A percentile compares a stretch with the other conserved stretches of the same genome.
Conservation (phyloP, 2,888 invertebrate genomes). For the Nemotelus nigrinus region DNA sequence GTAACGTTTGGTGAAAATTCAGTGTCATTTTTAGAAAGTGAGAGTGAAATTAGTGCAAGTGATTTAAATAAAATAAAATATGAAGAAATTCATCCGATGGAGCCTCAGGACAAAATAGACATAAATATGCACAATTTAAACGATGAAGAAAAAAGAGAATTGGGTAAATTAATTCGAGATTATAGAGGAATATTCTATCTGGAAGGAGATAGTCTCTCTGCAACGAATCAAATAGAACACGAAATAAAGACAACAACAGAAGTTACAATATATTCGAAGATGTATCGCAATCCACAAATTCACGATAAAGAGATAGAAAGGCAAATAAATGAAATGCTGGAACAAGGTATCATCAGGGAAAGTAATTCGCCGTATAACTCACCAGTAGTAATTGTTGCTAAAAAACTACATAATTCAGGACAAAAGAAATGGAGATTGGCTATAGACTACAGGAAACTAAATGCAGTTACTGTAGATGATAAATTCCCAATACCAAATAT, state of each 20-base stretch:
- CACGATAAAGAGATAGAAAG: slow-evolving; percentile 23
- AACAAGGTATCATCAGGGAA: slow-evolving; percentile 20
- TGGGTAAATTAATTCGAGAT: too few relatives aligned
- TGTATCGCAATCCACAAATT: slow-evolving; percentile 18
- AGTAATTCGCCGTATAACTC: slow-evolving; percentile 29
- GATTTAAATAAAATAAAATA: too few relatives aligned
- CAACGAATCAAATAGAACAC: slow-evolving; percentile 13
- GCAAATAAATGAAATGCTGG: slow-evolving; percentile 22
- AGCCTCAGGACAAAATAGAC: too few relatives aligned
- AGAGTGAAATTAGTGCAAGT: too few relatives aligned
- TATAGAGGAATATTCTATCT: too few relatives aligned
- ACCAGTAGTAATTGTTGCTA: slow-evolving; percentile 10
- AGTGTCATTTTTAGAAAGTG: too few relatives aligned
- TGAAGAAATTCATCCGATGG: too few relatives aligned
- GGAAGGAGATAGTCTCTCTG: slow-evolving; percentile 20
- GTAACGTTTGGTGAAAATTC: too few relatives aligned
- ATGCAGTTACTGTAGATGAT: slow-evolving; percentile 18
- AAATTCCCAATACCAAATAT: slow-evolving; percentile 32
- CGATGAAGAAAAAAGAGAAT: too few relatives aligned
- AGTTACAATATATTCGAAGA: slow-evolving; percentile 24
- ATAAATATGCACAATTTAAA: too few relatives aligned
- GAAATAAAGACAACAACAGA: slow-evolving; percentile 26
- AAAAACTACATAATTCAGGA: slow-evolving; percentile 17
- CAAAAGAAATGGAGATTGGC: slow-evolving; percentile 23
- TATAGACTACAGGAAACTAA: slow-evolving; percentile 17